Percentiles rank a stretch among this genome's conserved stretches.
Conservation (phyloP, 2,888 invertebrate species). For the Nomada goodeniana region DNA sequence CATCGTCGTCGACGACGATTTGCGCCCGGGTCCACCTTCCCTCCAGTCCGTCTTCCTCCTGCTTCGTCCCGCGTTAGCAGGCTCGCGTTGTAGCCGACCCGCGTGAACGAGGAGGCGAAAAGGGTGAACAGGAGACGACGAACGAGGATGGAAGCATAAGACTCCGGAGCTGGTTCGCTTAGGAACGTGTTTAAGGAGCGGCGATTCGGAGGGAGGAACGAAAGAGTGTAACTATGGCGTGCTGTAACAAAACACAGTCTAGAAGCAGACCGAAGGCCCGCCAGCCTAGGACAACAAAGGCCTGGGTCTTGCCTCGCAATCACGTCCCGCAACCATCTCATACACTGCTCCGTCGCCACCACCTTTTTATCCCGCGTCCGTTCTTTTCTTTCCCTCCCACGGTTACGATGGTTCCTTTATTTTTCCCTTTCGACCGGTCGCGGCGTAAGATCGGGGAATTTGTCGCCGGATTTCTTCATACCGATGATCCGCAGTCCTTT, state of each 20-base stretch:
- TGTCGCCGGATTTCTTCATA: conserved; percentile 47
- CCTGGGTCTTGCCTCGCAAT: conserved; percentile 55
- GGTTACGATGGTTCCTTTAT: conserved; percentile 10
- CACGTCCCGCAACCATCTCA: conserved; percentile 48
- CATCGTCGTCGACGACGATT: conserved; percentile 84
- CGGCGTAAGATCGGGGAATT: conserved; percentile 40
- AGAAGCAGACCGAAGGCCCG: conserved; percentile 67
- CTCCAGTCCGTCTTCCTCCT: neutral
- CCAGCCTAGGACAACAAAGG: conserved; percentile 75
- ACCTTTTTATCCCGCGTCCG: conserved; percentile 38
- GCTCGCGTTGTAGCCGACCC: conserved; percentile 8
- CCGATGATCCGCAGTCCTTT: conserved; percentile 9
- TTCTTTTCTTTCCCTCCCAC: conserved; percentile 29
- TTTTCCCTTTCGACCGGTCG: conserved; percentile 20
- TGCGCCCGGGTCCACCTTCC: conserved; percentile 74
- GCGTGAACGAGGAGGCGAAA: conserved; percentile 24
- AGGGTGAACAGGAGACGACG: neutral
- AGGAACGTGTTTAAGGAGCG: conserved; percentile 67
- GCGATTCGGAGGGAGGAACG: conserved; percentile 57
- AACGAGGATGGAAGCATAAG: neutral
- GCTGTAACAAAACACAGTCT: conserved; percentile 76
- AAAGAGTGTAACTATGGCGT: conserved; percentile 70
- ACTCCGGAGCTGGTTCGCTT: conserved; percentile 27
- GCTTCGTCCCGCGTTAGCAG: conserved; percentile 18
- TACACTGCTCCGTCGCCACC: conserved; percentile 30